A percentile compares a stretch with the other conserved stretches of the same genome.
phyloP scores from a whole-genome alignment of 2,113 vertebrate genomes.

The Nibea albiflora region DNA sequence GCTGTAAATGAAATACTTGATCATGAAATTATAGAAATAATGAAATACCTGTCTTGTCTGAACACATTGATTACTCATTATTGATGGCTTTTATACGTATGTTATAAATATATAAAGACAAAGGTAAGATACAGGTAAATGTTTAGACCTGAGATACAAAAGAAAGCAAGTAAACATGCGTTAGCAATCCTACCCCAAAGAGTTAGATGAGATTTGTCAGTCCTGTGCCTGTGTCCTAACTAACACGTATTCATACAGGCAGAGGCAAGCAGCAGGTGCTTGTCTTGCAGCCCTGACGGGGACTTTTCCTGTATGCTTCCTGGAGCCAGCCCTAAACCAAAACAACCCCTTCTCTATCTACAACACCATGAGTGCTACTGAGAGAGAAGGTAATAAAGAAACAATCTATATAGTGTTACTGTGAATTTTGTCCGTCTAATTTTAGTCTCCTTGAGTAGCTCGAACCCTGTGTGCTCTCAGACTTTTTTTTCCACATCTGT shows the following conservation, averaged over 20 bases:
- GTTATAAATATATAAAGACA: too few relatives aligned
- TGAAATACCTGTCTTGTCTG: neutral
- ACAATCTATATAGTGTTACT: neutral
- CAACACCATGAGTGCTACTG: slow-evolving; percentile 85
- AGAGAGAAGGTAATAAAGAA: slow-evolving; percentile 86
- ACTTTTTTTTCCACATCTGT: slow-evolving; percentile 16
- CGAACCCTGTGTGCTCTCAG: neutral
- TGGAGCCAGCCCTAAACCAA: slow-evolving; percentile 90
- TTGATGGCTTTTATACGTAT: neutral
- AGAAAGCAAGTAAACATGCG: neutral
- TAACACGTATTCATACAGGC: slow-evolving; percentile 80
- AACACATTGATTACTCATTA: neutral
- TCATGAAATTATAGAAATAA: too few relatives aligned
- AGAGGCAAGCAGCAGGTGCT: slow-evolving; percentile 88
- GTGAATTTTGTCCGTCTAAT: neutral
- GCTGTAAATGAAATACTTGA: neutral
- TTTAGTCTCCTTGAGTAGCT: neutral
- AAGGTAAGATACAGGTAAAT: neutral
- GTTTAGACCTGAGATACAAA: neutral
- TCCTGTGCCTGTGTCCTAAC: slow-evolving; percentile 5
- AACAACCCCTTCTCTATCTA: slow-evolving; percentile 89
- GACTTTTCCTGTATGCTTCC: slow-evolving; percentile 93
- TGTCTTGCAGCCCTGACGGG: slow-evolving; percentile 92
- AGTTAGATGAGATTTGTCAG: neutral
- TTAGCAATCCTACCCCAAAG: neutral